phyloP scores from a whole-genome alignment of 2,113 vertebrate species.

The Perca schrenkii region DNA sequence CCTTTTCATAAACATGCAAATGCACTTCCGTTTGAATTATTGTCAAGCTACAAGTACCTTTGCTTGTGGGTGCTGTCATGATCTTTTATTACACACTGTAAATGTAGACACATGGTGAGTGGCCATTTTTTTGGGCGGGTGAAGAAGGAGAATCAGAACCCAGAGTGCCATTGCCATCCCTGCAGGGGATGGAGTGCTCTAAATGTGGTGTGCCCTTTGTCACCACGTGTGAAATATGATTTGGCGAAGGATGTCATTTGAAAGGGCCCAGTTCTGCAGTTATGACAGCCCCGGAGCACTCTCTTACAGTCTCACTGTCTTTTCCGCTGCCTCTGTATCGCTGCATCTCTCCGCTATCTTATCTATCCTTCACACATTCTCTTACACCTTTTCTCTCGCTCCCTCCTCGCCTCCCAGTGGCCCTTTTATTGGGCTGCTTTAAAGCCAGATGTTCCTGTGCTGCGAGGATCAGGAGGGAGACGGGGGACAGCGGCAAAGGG shows the following conservation, averaged over 20 bases:
- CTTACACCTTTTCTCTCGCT: constrained; percentile 63
- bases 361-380: constrained; percentile 67
- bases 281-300: constrained; percentile 66
- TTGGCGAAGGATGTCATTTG: constrained; percentile 74
- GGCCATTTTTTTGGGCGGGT: constrained; percentile 32
- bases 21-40: constrained; percentile 23
- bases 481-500: not conserved
- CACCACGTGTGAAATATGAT: constrained; percentile 73
- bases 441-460: constrained; percentile 70
- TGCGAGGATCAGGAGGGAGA: constrained; percentile 21
- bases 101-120: constrained; percentile 43
- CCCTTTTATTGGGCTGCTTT: constrained; percentile 71
- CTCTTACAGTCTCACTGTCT: constrained; percentile 41
- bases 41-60: not conserved
- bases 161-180: constrained; percentile 39
- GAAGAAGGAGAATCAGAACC: constrained; percentile 45
- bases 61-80: not conserved
- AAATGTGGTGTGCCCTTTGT: constrained; percentile 68
- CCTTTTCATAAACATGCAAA: constrained; percentile 40
- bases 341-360: constrained; percentile 49
- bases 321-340: constrained; percentile 24
- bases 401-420: constrained; percentile 59
- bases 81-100: constrained; percentile 47
- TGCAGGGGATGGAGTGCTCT: constrained; percentile 64
- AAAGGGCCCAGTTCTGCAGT: constrained; percentile 64